Percentiles rank a stretch among this genome's conserved stretches.
Evolutionary conservation across 2,888 invertebrate genomes (phyloP).

Genomic region (Protonemura montana): DNA sequence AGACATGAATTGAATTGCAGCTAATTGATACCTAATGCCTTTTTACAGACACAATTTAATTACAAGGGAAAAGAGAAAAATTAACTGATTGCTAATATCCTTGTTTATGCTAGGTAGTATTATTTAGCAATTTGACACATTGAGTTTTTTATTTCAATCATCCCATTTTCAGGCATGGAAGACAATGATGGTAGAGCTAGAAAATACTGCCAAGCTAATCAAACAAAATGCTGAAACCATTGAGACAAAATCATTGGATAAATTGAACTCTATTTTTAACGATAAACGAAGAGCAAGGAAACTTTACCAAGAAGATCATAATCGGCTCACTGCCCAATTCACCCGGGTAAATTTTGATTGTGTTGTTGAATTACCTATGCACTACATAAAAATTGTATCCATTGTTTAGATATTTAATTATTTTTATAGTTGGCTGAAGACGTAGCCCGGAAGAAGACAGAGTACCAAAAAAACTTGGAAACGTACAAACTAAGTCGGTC

Average conservation of each 20-base stretch:
- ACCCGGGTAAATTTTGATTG: conserved; percentile 67
- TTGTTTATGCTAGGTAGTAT: too few species aligned
- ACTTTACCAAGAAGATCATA: conserved; percentile 88
- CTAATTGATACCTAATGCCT: too few species aligned
- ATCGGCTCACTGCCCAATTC: conserved; percentile 81
- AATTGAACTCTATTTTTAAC: conserved; percentile 79
- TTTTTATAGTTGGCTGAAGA: conserved; percentile 83
- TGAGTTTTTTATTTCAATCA: background rate
- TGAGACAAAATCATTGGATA: conserved; percentile 82
- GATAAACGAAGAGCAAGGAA: conserved; percentile 89
- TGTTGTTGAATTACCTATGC: conserved; percentile 1
- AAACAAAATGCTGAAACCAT: conserved; percentile 86
- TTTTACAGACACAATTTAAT: too few species aligned
- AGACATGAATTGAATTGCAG: too few species aligned
- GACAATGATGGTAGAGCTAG: conserved; percentile 88
- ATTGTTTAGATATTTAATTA: background rate
- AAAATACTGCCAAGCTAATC: conserved; percentile 82
- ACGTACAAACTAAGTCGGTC: conserved; percentile 86
- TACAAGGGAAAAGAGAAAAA: too few species aligned
- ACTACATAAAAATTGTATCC: background rate
- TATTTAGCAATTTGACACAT: too few species aligned
- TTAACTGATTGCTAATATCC: too few species aligned
- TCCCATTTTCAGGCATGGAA: conserved; percentile 71
- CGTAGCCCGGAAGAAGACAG: conserved; percentile 83
- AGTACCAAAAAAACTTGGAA: conserved; percentile 92